Base-by-base conservation (phyloP, 2,113 vertebrate species). In the Loxodonta africana region DNA sequence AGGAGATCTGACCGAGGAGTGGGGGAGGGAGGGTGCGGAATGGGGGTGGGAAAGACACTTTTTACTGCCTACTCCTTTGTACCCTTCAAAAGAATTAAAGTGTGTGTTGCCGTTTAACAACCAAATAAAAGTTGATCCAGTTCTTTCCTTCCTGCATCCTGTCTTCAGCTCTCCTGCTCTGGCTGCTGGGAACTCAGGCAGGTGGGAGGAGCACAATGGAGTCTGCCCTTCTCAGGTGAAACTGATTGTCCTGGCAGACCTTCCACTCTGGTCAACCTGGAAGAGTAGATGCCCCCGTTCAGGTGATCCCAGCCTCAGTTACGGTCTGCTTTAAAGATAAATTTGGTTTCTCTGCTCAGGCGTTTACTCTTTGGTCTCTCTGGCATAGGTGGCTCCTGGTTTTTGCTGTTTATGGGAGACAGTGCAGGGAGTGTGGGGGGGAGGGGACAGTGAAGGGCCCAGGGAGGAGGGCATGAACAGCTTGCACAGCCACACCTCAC, bases 271-370 rank as follows among this genome's bases (percentile, higher is more conserved):
- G 92, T 93, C 94, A 95, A 74, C 17, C 10, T 84, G 76, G 90
- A 33, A 73, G 60, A 95, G 57, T 8, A 63, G 30, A 21, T 81
- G 78, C 51, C 69, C 74, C 46, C 26, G 86, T 53, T 48, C 63
- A 90, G 90, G 89, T 0, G 7, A 57, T 60, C 90, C 65, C 71
- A 65, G 44, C 60, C 90, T 93, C 83, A 90, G 28, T 89, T 77
- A 76, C 4, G 8, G 77, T 78, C 73, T 53, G 62, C 95, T 78
- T 93, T 95, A 76, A 95, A 94, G 57, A 5, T 18, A 44, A 96
- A 82, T 78, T 97, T 97, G 80, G 89, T 98, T 95, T 95, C 60
- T 95, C 53, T 90, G 96, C 77, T 87, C 93, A n/a, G 53, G 80
- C 81, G 30, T 92, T 96, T 94, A 91, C 63, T 96, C 62, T 97